Evolutionary conservation across 2,113 vertebrate species (phyloP).

Genomic region (Plecotus auritus): DNA sequence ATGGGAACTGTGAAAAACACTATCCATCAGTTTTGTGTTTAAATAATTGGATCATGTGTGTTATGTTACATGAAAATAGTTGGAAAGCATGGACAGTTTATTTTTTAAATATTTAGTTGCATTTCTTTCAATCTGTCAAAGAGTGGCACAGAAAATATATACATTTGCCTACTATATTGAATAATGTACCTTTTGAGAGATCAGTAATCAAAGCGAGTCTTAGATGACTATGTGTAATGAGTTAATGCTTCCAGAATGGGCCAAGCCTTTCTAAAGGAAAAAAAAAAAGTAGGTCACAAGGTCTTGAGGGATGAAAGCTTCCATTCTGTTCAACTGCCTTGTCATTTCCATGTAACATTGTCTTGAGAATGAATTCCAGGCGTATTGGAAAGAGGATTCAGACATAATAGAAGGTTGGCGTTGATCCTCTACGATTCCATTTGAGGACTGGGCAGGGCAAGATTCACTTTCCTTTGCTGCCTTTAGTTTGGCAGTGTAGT

Average conservation of each 20-base stretch:
- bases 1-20: not conserved
- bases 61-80: not conserved
- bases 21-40: not conserved
- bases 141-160: not conserved
- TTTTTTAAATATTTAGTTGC: conserved; percentile 32
- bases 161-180: not conserved
- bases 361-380: not conserved
- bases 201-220: not conserved
- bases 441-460: not conserved
- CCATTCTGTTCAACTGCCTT: not conserved
- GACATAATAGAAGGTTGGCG: not conserved
- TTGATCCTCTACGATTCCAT: not conserved
- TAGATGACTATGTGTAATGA: not conserved
- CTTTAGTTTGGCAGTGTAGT: not conserved
- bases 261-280: not conserved
- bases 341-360: not conserved
- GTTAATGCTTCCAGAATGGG: not conserved
- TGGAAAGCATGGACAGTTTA: not conserved
- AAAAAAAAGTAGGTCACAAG: not conserved
- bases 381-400: not conserved
- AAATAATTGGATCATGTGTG: conserved; percentile 15
- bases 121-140: conserved; percentile 29
- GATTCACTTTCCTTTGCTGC: not conserved
- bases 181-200: conserved; percentile 3
- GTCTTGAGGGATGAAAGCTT: not conserved